These are phyloP conservation scores for Bombus fervidus DNA, from an alignment of 1,140 invertebrate species.

Conservation along the genomic window DNA sequence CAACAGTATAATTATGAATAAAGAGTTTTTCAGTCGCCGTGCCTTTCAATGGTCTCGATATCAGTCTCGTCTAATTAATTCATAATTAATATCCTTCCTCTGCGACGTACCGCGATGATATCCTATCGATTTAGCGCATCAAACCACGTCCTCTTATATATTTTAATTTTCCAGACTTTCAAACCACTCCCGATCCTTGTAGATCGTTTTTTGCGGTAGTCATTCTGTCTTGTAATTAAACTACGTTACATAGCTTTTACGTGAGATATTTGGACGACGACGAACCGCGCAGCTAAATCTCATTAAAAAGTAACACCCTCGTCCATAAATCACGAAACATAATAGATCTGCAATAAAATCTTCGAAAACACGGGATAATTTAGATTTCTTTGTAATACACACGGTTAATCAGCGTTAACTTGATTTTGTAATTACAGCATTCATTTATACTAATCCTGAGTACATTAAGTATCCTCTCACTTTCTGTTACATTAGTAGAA, in stretches of 20 bases:
- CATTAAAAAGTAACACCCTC: no score
- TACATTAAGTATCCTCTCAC: no score
- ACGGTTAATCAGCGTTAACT: no score
- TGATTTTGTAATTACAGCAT: no score
- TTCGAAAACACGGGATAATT: no score
- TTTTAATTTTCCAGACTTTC: background rate
- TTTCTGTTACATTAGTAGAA: no score
- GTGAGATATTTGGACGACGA: no score
- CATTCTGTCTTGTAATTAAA: background rate
- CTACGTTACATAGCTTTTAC: background rate
- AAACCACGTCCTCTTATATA: background rate
- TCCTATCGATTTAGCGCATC: constrained; percentile 2
- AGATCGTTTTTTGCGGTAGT: background rate
- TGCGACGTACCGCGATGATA: constrained; percentile 16
- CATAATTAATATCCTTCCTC: constrained; percentile 36
- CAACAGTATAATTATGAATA: constrained; percentile 65
- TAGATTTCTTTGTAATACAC: no score
- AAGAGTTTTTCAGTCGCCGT: constrained; percentile 46
- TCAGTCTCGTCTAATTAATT: constrained; percentile 48
- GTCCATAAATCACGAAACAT: no score
- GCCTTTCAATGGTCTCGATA: constrained; percentile 45
- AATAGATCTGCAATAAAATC: no score
- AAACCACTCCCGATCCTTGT: background rate
- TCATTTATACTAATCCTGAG: no score
- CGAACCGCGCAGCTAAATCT: no score